Evolutionary conservation across 2,888 invertebrate genomes (phyloP), one percentile per base, ranked within the genome.

Genomic region (Dysmachus trigonus): DNA sequence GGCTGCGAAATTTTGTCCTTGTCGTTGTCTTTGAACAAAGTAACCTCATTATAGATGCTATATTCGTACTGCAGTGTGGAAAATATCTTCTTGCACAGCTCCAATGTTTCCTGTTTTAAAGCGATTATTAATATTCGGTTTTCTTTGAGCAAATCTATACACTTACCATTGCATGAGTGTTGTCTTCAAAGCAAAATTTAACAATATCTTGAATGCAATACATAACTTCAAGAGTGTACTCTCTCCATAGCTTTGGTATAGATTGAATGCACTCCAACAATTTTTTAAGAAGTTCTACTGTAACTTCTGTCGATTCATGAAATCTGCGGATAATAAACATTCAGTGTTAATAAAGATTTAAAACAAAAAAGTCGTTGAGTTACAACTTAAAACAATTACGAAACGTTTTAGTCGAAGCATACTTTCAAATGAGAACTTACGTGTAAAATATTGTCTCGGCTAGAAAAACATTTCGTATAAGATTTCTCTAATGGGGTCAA

Each of bases 111-210:
- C 83, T 83, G 30, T 35, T 38, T 33, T 27, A 2, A 72, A 2
- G 27, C 6, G 74, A 47, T 77, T 77, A 77, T 22, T 18, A 6
- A 22, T 72, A 10, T 47, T 22, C 8, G 51, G 13, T 22, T 18
- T 51, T 79, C 7, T 79, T 62, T 27, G 31, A 33, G 38, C 38
- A 15, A 77, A 7, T 62, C 27, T 8, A 2, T 0, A 33, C 8
- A 31, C 51, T 35, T 74, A 86, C 86, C 31, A 35, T 27, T 27
- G 51, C 81, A n/a, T 51, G 7, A 7, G 47, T 33, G 18, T 86
- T 86, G 51, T 86, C 86, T 15, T 82, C 86, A 82, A 81, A 86
- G 72, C 51, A 82, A 74, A 77, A 77, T 2, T 71, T 30, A 6
- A 74, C 27, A 51, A 86, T 86, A 73, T 86, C 86, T 53, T 86